phyloP scores from a whole-genome alignment of 2,113 vertebrate genomes.

The Menidia beryllina region DNA sequence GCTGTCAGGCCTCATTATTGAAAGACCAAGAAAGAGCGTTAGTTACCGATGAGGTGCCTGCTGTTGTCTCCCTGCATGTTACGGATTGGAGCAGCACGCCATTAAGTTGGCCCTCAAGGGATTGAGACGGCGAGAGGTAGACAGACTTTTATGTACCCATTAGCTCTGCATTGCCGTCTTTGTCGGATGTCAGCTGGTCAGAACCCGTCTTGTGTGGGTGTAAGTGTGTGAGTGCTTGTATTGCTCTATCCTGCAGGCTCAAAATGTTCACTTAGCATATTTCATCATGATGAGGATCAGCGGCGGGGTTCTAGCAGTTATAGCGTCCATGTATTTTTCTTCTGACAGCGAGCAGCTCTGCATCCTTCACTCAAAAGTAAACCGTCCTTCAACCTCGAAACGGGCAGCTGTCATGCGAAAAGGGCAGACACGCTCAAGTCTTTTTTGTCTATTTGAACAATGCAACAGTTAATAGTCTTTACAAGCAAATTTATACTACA shows the following conservation, averaged over 20 bases:
- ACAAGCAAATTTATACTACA: not conserved
- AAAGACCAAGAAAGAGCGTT: slow-evolving; percentile 41
- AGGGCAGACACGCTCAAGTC: not conserved
- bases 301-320: slow-evolving; percentile 30
- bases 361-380: slow-evolving; percentile 28
- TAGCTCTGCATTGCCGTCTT: slow-evolving; percentile 32
- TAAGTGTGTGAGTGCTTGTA: slow-evolving; percentile 23
- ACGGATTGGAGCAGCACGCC: slow-evolving; percentile 46
- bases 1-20: slow-evolving; percentile 57
- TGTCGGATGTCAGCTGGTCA: slow-evolving; percentile 34
- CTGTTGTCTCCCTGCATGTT: slow-evolving; percentile 49
- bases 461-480: not conserved
- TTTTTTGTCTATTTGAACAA: too few species aligned
- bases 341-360: slow-evolving; percentile 29
- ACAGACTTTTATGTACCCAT: slow-evolving; percentile 64
- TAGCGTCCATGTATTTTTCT: slow-evolving; percentile 33
- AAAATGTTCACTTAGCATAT: slow-evolving; percentile 49
- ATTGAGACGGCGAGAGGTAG: slow-evolving; percentile 5
- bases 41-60: slow-evolving; percentile 45
- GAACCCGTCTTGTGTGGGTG: slow-evolving; percentile 6
- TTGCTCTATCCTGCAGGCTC: slow-evolving; percentile 22
- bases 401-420: not conserved
- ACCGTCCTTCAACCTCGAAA: slow-evolving; percentile 4
- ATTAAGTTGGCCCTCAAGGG: slow-evolving; percentile 54
- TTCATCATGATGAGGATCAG: slow-evolving; percentile 55